phyloP scores from a whole-genome alignment of 2,888 invertebrate species.

The Ceriagrion tenellum region DNA sequence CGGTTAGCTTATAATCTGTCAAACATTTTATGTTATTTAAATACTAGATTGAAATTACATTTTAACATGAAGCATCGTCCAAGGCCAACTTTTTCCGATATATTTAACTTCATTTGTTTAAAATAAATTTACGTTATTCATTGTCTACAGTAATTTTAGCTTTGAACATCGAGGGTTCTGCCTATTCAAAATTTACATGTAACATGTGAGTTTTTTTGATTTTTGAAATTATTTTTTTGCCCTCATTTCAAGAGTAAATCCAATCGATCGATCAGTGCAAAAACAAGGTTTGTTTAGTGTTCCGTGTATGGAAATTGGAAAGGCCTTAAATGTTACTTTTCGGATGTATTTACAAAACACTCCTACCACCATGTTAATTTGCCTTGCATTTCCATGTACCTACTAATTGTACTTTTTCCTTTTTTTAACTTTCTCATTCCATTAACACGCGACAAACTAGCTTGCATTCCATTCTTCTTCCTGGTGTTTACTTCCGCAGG shows the following conservation, averaged over 20 bases:
- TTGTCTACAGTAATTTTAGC: too few relatives aligned
- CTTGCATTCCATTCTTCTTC: background rate
- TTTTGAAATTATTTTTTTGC: too few relatives aligned
- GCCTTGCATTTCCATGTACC: background rate
- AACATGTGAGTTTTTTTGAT: too few relatives aligned
- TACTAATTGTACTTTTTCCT: background rate
- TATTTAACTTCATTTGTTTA: too few relatives aligned
- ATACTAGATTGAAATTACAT: too few relatives aligned
- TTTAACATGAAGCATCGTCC: too few relatives aligned
- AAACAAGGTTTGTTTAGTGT: background rate
- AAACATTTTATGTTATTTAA: too few relatives aligned
- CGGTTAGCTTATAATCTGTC: too few relatives aligned
- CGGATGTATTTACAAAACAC: background rate
- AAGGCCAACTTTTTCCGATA: too few relatives aligned
- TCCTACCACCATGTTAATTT: background rate
- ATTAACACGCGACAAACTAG: background rate
- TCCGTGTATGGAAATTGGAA: background rate
- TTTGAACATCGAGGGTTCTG: too few relatives aligned
- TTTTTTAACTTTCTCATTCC: background rate
- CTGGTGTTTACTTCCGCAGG: background rate
- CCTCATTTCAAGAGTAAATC: background rate
- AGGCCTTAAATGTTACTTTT: background rate
- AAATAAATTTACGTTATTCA: too few relatives aligned
- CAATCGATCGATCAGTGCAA: background rate
- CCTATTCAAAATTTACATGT: too few relatives aligned